These are phyloP conservation scores for Danaus plexippus DNA, from an alignment of 1,140 invertebrate species.

Conservation along the genomic window DNA sequence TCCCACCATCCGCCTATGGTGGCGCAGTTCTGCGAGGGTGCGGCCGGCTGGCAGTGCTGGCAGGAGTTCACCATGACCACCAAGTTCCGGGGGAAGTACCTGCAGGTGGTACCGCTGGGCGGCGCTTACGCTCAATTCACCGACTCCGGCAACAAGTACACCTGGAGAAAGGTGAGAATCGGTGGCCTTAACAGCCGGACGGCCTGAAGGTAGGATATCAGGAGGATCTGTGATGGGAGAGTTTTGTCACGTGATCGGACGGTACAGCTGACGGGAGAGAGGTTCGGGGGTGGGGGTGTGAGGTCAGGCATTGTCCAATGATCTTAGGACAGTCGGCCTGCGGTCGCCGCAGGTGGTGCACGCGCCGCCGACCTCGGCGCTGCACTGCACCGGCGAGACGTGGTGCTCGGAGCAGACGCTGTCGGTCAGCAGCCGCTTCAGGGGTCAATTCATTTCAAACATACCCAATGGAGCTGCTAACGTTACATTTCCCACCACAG, in stretches of 20 bases:
- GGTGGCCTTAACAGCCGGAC: too few species aligned
- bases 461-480: conserved; percentile 61
- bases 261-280: too few species aligned
- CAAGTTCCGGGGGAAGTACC: conserved; percentile 98
- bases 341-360: conserved; percentile 82
- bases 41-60: conserved; percentile 91
- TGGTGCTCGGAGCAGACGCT: conserved; percentile 96
- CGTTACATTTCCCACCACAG: conserved; percentile 78
- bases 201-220: too few species aligned
- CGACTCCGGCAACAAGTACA: conserved; percentile 88
- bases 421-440: conserved; percentile 93
- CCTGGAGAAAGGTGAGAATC: conserved; percentile 87
- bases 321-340: background rate
- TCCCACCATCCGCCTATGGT: conserved; percentile 98
- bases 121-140: conserved; percentile 86
- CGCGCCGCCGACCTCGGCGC: conserved; percentile 94
- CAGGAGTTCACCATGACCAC: conserved; percentile 99
- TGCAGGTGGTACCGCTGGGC: conserved; percentile 92
- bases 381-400: conserved; percentile 83
- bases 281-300: background rate
- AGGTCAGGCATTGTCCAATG: background rate
- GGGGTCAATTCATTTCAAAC: conserved; percentile 88
- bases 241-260: too few species aligned
- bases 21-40: conserved; percentile 94
- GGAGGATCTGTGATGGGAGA: too few species aligned